phyloP scores from a whole-genome alignment of 2,797 vertebrate genomes.

The Myiotriccus ornatus region DNA sequence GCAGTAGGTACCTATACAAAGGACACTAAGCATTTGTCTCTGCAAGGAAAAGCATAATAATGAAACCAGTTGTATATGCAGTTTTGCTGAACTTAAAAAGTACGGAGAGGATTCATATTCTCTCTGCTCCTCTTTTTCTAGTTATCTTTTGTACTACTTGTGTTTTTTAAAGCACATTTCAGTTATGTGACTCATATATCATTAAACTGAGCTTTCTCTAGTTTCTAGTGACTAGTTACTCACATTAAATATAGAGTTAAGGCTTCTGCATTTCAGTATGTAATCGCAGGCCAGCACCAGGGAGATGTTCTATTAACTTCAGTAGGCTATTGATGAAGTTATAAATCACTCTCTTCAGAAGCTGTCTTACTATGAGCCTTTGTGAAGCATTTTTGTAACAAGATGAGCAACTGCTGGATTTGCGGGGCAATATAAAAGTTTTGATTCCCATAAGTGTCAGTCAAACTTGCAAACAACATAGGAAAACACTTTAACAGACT shows the following conservation, averaged over 20 bases:
- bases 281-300: background rate
- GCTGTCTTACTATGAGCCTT: background rate
- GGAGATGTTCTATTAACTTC: background rate
- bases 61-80: background rate
- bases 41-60: background rate
- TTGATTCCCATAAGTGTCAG: background rate
- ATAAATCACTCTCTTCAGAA: background rate
- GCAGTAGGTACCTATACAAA: background rate
- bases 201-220: background rate
- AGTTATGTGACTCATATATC: background rate
- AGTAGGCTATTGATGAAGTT: background rate
- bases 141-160: background rate
- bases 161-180: background rate
- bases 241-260: background rate
- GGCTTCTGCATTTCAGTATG: background rate
- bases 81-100: background rate
- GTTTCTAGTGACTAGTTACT: background rate
- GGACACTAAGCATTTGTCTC: background rate
- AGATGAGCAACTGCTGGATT: background rate
- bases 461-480: background rate
- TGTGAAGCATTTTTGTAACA: background rate
- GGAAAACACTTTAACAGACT: background rate
- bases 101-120: background rate
- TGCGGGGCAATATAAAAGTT: background rate
- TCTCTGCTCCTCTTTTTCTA: background rate